A percentile compares a stretch with the other conserved stretches of the same genome.
Evolutionary conservation across 1,140 invertebrate species (phyloP).

Genomic region (Oryzaephilus surinamensis): DNA sequence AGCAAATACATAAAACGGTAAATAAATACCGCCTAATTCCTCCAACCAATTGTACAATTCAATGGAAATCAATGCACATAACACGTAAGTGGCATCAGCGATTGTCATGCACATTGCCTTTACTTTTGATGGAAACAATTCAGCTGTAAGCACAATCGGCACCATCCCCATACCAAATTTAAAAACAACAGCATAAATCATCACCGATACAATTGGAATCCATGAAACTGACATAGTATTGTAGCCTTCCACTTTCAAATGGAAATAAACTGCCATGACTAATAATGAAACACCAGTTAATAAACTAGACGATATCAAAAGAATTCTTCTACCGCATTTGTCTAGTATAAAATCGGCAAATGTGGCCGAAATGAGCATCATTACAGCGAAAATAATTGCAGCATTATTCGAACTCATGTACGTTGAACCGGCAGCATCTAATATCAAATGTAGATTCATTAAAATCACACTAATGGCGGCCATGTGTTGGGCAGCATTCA

Average conservation of each 20-base stretch:
- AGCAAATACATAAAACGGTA: constrained; percentile 59
- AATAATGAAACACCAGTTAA: constrained; percentile 24
- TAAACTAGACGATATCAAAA: constrained; percentile 26
- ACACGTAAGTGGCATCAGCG: constrained; percentile 26
- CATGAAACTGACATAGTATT: constrained; percentile 20
- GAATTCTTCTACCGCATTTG: constrained; percentile 27
- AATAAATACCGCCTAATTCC: constrained; percentile 37
- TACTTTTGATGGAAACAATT: constrained; percentile 55
- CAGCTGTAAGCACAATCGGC: constrained; percentile 60
- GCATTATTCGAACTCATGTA: constrained; percentile 23
- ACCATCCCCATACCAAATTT: constrained; percentile 41
- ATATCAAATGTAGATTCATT: constrained; percentile 45
- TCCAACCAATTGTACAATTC: constrained; percentile 48
- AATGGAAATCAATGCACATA: constrained; percentile 52
- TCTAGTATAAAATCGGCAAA: constrained; percentile 24
- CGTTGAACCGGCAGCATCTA: constrained; percentile 26
- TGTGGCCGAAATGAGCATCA: constrained; percentile 27
- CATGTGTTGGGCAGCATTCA: constrained; percentile 47
- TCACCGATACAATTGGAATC: constrained; percentile 28
- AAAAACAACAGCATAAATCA: constrained; percentile 29
- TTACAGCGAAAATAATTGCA: constrained; percentile 28
- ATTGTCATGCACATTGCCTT: constrained; percentile 39
- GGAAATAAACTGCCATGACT: constrained; percentile 29
- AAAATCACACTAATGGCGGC: constrained; percentile 42
- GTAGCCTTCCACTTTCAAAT: constrained; percentile 20